Evolutionary conservation across 2,113 vertebrate species (phyloP), one percentile per base, ranked within the genome.

Genomic region (Phaethon lepturus): DNA sequence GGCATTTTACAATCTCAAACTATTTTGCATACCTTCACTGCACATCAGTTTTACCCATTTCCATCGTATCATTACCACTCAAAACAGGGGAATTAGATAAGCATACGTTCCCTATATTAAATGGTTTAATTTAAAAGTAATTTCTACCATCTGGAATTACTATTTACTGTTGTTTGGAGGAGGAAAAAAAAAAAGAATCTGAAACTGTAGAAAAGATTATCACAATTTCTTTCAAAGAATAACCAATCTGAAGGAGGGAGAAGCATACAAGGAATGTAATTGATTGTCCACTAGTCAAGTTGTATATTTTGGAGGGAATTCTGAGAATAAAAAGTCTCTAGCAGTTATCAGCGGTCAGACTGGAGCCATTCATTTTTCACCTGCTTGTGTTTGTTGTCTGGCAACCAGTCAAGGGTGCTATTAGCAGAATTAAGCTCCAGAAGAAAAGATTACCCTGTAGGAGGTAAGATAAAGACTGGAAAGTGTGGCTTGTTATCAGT

Each of bases 401-500:
- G 98, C 98, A 98, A 97, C 90, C 96, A 98, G 97, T 98, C 98
- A 98, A 98, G 96, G 97, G 97, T 81, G 97, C 98, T 98, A 98
- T 98, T 98, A 98, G 97, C 95, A 97, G 98, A 98, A 98, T 98
- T 98, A 97, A 98, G 97, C 97, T 98, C 93, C 97, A 97, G 95
- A 95, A 97, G 96, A 97, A 98, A 97, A 98, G 98, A 98, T 98
- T 98, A 96, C 97, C 96, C 97, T 73, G 23, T 88, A 92, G 97
- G 97, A 98, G 97, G 97, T 91, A 96, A 97, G 98, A 98, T 98
- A 98, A 98, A 97, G 91, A 84, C 95, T 96, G 96, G 97, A 97
- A 97, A 98, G 98, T 96, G 98, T 98, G 98, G 96, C 98, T 96
- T 87, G 94, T 98, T 98, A 98, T 98, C 98, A 98, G 96, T 94